These are phyloP conservation scores for Dromius quadrimaculatus DNA, from an alignment of 2,888 invertebrate species.

Conservation along the genomic window DNA sequence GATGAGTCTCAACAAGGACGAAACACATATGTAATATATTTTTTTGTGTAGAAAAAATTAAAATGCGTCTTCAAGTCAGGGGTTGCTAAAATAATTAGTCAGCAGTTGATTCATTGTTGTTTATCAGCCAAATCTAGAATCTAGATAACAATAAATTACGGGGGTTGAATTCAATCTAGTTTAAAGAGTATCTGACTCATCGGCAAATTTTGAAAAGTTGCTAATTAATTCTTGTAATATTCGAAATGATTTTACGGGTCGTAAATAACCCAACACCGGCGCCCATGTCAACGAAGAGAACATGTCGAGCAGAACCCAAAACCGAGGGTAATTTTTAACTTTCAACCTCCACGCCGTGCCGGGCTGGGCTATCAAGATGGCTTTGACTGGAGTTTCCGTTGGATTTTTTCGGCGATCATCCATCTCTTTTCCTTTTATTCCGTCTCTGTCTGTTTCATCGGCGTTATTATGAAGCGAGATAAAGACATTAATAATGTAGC, in stretches of 20 bases:
- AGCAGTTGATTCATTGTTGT: conserved; percentile 1
- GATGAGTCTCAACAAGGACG: too few relatives aligned
- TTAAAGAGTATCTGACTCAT: conserved; percentile 9
- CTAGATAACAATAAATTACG: neutral
- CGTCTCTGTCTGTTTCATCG: conserved; percentile 49
- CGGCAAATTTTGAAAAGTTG: conserved; percentile 13
- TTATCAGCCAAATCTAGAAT: neutral
- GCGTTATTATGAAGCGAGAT: conserved; percentile 52
- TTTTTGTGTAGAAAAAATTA: too few relatives aligned
- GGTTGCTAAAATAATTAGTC: too few relatives aligned
- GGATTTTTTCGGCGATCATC: conserved; percentile 49
- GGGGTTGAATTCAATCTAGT: neutral
- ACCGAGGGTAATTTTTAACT: conserved; percentile 60
- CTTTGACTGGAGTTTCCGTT: conserved; percentile 42
- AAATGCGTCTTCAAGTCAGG: too few relatives aligned
- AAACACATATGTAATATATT: too few relatives aligned
- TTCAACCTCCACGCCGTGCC: conserved; percentile 58
- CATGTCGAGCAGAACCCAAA: conserved; percentile 45
- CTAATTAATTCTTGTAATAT: conserved; percentile 24
- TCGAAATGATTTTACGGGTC: neutral
- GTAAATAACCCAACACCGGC: conserved; percentile 40
- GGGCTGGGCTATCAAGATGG: conserved; percentile 54
- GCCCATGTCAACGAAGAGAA: conserved; percentile 45
- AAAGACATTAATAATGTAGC: conserved; percentile 52
- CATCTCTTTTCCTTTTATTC: conserved; percentile 14